Percentiles rank a stretch among this genome's conserved stretches.
These are phyloP conservation scores for Pleuronectes platessa DNA, from an alignment of 2,113 vertebrate genomes.

Conservation along the genomic window DNA sequence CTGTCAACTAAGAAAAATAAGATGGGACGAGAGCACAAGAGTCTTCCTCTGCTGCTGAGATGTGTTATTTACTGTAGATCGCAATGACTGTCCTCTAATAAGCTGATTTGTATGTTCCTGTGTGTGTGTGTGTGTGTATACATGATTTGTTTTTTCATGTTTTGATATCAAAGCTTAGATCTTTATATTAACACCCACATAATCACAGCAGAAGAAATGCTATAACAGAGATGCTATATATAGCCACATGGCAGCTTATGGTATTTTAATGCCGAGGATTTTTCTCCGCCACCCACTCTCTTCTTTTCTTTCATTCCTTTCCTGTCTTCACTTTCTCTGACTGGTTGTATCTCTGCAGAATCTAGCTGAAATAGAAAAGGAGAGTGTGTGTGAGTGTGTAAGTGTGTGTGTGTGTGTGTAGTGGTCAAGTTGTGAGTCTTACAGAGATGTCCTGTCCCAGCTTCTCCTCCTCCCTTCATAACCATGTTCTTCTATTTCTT, in stretches of 20 bases:
- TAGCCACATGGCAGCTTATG: slow-evolving; percentile 68
- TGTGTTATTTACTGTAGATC: background rate
- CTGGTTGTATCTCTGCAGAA: background rate
- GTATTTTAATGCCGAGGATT: slow-evolving; percentile 61
- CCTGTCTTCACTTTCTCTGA: slow-evolving; percentile 10
- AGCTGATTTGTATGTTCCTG: slow-evolving; percentile 27
- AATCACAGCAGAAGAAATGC: slow-evolving; percentile 57
- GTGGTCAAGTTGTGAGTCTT: no score
- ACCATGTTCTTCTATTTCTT: slow-evolving; percentile 29
- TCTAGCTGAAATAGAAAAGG: background rate
- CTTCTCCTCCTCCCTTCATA: slow-evolving; percentile 16
- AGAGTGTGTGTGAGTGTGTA: no score
- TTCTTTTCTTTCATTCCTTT: slow-evolving; percentile 23
- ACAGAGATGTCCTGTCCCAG: background rate
- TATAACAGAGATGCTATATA: slow-evolving; percentile 59
- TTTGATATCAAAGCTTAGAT: slow-evolving; percentile 62
- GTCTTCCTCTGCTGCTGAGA: background rate
- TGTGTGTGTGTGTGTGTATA: slow-evolving; percentile 23
- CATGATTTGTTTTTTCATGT: slow-evolving; percentile 18
- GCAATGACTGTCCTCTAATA: background rate
- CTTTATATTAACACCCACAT: slow-evolving; percentile 72
- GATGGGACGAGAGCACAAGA: background rate
- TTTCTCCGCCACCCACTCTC: slow-evolving; percentile 60
- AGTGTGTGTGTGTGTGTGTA: no score
- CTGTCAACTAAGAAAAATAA: background rate